These are phyloP conservation scores for Ophion ventricosus DNA, from an alignment of 2,888 invertebrate genomes.

Conservation along the genomic window DNA sequence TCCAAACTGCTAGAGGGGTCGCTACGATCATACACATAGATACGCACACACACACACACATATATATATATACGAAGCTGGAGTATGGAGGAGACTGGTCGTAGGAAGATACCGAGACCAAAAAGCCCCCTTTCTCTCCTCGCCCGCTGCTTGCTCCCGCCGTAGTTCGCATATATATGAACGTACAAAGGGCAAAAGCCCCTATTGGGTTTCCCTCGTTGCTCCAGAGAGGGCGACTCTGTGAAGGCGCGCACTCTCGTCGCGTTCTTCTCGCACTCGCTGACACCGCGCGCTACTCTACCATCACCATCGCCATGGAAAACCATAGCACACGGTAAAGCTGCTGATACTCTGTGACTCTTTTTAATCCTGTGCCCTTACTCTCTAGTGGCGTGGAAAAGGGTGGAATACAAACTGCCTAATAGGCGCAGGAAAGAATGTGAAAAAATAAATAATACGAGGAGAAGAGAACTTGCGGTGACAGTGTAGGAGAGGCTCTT, in stretches of 20 bases:
- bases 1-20: slow-evolving; percentile 79
- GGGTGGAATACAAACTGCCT: slow-evolving; percentile 22
- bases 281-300: slow-evolving; percentile 32
- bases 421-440: slow-evolving; percentile 28
- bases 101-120: slow-evolving; percentile 48
- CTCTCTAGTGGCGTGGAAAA: slow-evolving; percentile 9
- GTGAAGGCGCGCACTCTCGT: slow-evolving; percentile 16
- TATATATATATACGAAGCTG: slow-evolving; percentile 22
- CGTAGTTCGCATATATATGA: neutral
- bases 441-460: slow-evolving; percentile 3
- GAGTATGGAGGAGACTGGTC: slow-evolving; percentile 22
- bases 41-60: slow-evolving; percentile 57
- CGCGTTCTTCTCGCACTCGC: slow-evolving; percentile 2
- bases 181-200: slow-evolving; percentile 36
- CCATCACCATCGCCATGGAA: slow-evolving; percentile 15
- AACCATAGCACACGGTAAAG: slow-evolving; percentile 26
- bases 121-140: slow-evolving; percentile 14
- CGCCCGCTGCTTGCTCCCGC: neutral
- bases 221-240: slow-evolving; percentile 18
- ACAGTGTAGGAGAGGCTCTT: neutral
- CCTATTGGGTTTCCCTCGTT: slow-evolving; percentile 6
- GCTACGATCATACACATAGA: slow-evolving; percentile 63
- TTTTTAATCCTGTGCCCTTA: slow-evolving; percentile 54
- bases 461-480: neutral
- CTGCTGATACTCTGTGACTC: slow-evolving; percentile 23